A percentile compares a stretch with the other conserved stretches of the same genome.
Conservation (phyloP, 2,888 invertebrate species). For the Netelia melanura region DNA sequence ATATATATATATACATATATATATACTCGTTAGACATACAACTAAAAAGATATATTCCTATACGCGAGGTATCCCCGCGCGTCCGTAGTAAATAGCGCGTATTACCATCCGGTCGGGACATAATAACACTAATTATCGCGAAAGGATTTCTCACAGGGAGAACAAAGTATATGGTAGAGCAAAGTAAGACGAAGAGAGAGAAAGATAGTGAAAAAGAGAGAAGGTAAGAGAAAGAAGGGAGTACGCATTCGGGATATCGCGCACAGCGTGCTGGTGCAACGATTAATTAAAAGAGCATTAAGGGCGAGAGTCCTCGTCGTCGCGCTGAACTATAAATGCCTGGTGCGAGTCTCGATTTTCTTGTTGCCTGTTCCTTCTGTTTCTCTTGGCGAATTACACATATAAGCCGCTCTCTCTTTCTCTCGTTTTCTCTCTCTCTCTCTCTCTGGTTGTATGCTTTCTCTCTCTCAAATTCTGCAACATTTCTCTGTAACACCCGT, state of each 20-base stretch:
- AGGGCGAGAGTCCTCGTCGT: conserved; percentile 66
- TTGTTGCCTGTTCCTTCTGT: conserved; percentile 26
- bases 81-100: conserved; percentile 68
- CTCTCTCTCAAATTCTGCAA: neutral
- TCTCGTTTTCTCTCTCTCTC: conserved; percentile 18
- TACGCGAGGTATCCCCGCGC: conserved; percentile 62
- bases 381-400: conserved; percentile 35
- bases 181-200: conserved; percentile 6
- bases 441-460: neutral
- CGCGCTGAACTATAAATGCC: conserved; percentile 46
- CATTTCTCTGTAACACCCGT: neutral
- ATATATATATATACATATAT: neutral
- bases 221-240: conserved; percentile 12
- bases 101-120: conserved; percentile 69
- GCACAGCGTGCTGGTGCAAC: conserved; percentile 61
- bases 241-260: conserved; percentile 48
- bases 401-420: neutral
- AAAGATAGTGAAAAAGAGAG: neutral
- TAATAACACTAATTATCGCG: conserved; percentile 73
- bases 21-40: conserved; percentile 2
- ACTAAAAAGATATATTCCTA: conserved; percentile 15
- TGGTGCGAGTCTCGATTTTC: conserved; percentile 20
- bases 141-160: conserved; percentile 67
- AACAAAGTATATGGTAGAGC: conserved; percentile 61
- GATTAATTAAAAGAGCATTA: conserved; percentile 74